These are phyloP conservation scores for Caiman crocodilus DNA, from an alignment of 2,797 vertebrate genomes.

Conservation along the genomic window DNA sequence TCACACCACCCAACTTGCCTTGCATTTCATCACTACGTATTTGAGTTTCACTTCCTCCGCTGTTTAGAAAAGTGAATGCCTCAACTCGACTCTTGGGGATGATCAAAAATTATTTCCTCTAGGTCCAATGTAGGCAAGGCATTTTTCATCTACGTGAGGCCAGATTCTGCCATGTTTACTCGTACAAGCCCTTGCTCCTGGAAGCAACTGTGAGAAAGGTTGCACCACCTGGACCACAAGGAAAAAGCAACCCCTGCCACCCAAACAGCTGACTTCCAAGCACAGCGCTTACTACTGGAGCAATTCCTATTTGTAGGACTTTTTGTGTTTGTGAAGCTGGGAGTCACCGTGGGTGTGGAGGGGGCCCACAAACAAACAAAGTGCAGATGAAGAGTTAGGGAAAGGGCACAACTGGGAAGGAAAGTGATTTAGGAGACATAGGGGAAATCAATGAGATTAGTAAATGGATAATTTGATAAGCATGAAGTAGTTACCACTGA, in stretches of 20 bases:
- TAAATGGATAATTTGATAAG: fast-evolving
- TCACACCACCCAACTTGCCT: neutral
- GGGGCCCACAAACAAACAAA: neutral
- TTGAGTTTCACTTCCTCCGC: neutral
- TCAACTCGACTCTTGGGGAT: neutral
- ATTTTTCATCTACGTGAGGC: neutral
- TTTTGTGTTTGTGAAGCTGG: neutral
- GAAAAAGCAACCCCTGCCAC: neutral
- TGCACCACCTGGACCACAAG: neutral
- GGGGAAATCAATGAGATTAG: neutral
- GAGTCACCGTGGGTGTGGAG: fast-evolving
- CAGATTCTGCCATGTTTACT: neutral
- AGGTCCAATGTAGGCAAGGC: neutral
- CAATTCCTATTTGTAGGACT: neutral
- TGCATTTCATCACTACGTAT: neutral
- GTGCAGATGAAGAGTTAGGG: neutral
- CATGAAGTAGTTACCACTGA: slow-evolving; percentile 84
- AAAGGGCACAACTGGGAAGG: fast-evolving
- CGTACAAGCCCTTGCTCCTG: neutral
- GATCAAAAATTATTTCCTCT: neutral
- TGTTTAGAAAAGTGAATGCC: neutral
- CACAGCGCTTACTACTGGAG: neutral
- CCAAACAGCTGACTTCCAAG: neutral
- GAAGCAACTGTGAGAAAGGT: neutral
- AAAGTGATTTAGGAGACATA: neutral